Conservation (phyloP, 2,113 vertebrate species). For the Procavia capensis region DNA sequence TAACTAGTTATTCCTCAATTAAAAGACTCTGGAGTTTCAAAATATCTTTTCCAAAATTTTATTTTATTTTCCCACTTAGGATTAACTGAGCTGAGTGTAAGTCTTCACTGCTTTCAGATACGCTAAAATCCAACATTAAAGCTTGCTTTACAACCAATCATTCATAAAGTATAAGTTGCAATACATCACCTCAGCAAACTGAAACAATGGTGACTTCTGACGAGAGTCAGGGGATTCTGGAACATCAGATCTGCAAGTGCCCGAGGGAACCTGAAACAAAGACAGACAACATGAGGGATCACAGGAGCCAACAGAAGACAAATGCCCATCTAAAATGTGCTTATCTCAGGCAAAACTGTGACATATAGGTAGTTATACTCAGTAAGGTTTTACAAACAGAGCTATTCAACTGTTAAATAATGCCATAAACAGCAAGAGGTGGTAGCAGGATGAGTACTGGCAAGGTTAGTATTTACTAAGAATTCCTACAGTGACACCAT, state of each 20-base stretch:
- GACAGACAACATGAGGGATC: slow-evolving; percentile 43
- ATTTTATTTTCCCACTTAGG: slow-evolving; percentile 20
- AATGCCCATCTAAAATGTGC: neutral
- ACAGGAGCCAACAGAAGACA: neutral
- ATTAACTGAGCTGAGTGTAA: neutral
- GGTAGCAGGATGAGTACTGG: neutral
- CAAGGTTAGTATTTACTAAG: neutral
- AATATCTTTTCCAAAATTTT: slow-evolving; percentile 19
- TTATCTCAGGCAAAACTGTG: neutral
- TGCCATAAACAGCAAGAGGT: neutral
- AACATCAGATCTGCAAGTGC: slow-evolving; percentile 87
- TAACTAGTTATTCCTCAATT: slow-evolving; percentile 36
- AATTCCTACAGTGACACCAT: neutral
- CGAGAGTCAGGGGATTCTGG: slow-evolving; percentile 89
- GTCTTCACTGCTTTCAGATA: slow-evolving; percentile 13
- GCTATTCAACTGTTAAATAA: slow-evolving; percentile 21
- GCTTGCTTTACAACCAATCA: neutral
- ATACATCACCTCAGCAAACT: slow-evolving; percentile 92
- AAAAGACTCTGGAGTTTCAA: neutral
- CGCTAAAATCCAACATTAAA: slow-evolving; percentile 28
- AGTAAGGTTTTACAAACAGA: slow-evolving; percentile 1
- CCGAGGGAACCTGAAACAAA: slow-evolving; percentile 89
- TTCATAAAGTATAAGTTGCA: neutral
- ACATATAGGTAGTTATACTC: neutral
- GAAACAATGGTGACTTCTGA: slow-evolving; percentile 91